A percentile compares a stretch with the other conserved stretches of the same genome.
These are phyloP conservation scores for Pocillopora verrucosa DNA, from an alignment of 64 coral and sea anemone species.

Conservation along the genomic window DNA sequence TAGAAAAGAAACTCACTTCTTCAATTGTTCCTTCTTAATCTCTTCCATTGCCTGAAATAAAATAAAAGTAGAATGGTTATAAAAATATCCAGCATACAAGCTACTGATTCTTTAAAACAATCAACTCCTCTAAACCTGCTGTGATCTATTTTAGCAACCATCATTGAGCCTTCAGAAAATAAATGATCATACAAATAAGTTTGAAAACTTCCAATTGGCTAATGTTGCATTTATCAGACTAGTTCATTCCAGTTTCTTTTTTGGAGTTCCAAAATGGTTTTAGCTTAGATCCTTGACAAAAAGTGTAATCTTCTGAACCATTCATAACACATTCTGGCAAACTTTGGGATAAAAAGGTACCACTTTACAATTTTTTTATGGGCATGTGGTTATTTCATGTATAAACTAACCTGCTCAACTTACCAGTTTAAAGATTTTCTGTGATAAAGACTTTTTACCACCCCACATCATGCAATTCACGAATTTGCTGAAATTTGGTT, in stretches of 20 bases:
- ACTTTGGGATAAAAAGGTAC: no score
- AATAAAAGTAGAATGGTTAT: not conserved
- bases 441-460: conserved; percentile 92
- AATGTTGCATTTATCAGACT: no score
- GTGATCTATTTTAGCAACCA: no score
- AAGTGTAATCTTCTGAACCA: not conserved
- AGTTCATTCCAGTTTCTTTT: no score
- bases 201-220: no score
- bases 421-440: conserved; percentile 68
- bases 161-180: no score
- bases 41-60: conserved; percentile 62
- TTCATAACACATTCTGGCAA: no score
- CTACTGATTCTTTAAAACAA: no score
- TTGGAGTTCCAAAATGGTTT: no score
- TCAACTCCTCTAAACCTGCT: no score
- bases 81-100: not conserved
- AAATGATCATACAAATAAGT: no score
- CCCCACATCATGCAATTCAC: conserved; percentile 99
- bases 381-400: not conserved
- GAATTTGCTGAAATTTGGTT: conserved; percentile 75
- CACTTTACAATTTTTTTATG: no score
- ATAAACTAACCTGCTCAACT: not conserved
- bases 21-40: conserved; percentile 84
- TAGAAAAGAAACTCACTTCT: conserved; percentile 56
- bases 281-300: not conserved